Conservation (phyloP, 2,888 invertebrate genomes). For the Pediacus dermestoides region DNA sequence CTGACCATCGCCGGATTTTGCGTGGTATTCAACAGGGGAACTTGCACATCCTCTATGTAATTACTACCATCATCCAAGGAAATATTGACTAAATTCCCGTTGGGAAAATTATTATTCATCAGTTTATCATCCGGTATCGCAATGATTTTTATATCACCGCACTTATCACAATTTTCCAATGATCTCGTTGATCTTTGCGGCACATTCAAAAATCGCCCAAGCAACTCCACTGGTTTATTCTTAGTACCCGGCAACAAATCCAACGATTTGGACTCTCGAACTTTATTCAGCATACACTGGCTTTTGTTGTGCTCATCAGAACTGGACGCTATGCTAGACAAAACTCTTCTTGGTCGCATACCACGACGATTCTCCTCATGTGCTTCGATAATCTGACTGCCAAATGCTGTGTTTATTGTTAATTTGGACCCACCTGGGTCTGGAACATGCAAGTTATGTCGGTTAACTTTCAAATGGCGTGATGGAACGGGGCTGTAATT, state of each 20-base stretch:
- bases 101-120: slow-evolving; percentile 55
- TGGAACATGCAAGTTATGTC: slow-evolving; percentile 53
- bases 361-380: slow-evolving; percentile 24
- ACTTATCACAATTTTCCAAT: slow-evolving; percentile 53
- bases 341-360: slow-evolving; percentile 51
- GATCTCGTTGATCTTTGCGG: slow-evolving; percentile 45
- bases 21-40: slow-evolving; percentile 46
- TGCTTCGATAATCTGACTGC: slow-evolving; percentile 42
- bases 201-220: slow-evolving; percentile 27
- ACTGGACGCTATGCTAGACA: slow-evolving; percentile 66
- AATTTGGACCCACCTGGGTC: slow-evolving; percentile 52
- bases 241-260: slow-evolving; percentile 57
- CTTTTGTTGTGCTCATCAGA: slow-evolving; percentile 53
- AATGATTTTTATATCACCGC: slow-evolving; percentile 46
- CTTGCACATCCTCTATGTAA: slow-evolving; percentile 47
- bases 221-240: slow-evolving; percentile 25
- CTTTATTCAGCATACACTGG: slow-evolving; percentile 41
- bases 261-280: slow-evolving; percentile 63
- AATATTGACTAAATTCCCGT: slow-evolving; percentile 52
- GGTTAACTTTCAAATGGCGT: slow-evolving; percentile 47
- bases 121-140: slow-evolving; percentile 50
- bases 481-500: slow-evolving; percentile 53
- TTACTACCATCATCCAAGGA: slow-evolving; percentile 39
- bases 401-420: slow-evolving; percentile 50
- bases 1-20: slow-evolving; percentile 38